phyloP scores from a whole-genome alignment of 2,888 invertebrate genomes.

The Seira ritae region DNA sequence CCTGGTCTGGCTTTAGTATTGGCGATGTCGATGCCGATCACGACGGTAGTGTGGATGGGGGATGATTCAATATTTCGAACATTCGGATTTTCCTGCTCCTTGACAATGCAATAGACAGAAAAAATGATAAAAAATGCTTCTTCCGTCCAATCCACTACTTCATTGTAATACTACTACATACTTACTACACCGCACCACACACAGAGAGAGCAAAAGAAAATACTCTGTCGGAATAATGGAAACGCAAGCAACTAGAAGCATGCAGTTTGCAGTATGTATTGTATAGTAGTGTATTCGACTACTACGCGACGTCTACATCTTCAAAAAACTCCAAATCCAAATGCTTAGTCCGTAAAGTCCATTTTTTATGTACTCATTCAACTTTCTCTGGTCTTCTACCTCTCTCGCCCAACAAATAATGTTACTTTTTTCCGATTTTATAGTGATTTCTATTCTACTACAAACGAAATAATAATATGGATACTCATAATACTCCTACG shows the following conservation, averaged over 20 bases:
- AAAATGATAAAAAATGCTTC: slow-evolving; percentile 14
- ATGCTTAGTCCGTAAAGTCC: too few relatives aligned
- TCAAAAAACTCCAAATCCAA: not conserved
- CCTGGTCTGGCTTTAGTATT: too few relatives aligned
- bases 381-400: not conserved
- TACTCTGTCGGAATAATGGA: not conserved
- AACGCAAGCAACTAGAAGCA: too few relatives aligned
- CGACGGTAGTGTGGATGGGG: slow-evolving; percentile 48
- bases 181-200: too few relatives aligned
- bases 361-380: too few relatives aligned
- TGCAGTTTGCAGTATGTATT: too few relatives aligned
- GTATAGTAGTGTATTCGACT: too few relatives aligned
- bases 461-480: not conserved
- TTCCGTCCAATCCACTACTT: slow-evolving; percentile 1
- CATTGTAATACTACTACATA: not conserved
- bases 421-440: not conserved
- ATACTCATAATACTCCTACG: not conserved
- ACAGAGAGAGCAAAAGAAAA: too few relatives aligned
- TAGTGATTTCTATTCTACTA: not conserved
- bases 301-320: not conserved
- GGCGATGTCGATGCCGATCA: slow-evolving; percentile 48
- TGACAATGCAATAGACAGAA: slow-evolving; percentile 44
- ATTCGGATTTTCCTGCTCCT: slow-evolving; percentile 61
- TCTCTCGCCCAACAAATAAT: not conserved
- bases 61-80: slow-evolving; percentile 61